phyloP scores from a whole-genome alignment of 2,113 vertebrate species.

The Cyprinodon variegatus region DNA sequence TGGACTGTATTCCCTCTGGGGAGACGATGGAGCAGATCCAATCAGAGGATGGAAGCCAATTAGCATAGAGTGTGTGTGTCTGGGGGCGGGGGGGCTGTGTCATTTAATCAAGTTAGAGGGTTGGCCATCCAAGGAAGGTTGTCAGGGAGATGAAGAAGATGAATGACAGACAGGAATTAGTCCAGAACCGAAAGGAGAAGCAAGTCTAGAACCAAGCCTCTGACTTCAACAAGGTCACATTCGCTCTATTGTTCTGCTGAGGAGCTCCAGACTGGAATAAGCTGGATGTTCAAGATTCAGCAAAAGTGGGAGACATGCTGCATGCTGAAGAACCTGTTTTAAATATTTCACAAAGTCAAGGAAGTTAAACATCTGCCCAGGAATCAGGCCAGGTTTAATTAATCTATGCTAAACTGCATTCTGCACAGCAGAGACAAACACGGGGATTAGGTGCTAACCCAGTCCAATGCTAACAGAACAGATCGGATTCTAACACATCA shows the following conservation, averaged over 20 bases:
- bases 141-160: conserved; percentile 10
- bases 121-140: conserved; percentile 49
- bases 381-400: not conserved
- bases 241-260: not conserved
- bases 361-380: not conserved
- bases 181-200: conserved; percentile 34
- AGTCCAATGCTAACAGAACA: too few species aligned
- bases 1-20: conserved; percentile 27
- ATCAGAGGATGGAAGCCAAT: conserved; percentile 57
- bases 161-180: conserved; percentile 42
- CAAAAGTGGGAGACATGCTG: not conserved
- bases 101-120: conserved; percentile 69
- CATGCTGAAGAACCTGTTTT: not conserved
- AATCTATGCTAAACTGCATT: not conserved
- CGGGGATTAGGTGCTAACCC: not conserved
- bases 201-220: not conserved
- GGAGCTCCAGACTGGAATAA: not conserved
- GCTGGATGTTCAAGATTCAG: not conserved
- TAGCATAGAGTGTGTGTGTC: conserved; percentile 39
- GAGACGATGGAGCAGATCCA: conserved; percentile 27
- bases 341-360: not conserved
- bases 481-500: too few species aligned
- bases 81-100: conserved; percentile 27
- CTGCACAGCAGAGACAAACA: not conserved
- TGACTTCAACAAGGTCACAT: not conserved